phyloP scores from a whole-genome alignment of 2,113 vertebrate genomes.

The Cyanocitta stelleri region DNA sequence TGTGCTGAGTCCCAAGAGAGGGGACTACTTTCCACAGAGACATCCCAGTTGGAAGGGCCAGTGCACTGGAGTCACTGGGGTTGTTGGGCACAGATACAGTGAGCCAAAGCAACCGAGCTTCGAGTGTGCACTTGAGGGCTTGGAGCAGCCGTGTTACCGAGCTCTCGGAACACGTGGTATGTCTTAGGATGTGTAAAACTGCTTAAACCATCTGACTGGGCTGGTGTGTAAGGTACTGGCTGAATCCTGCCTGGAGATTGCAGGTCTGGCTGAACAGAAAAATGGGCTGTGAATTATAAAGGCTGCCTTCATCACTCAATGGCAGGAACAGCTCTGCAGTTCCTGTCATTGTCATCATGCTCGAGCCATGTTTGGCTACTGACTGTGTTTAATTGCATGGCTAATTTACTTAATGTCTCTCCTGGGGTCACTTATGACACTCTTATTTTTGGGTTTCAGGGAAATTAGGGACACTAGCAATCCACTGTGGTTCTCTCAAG shows the following conservation, averaged over 20 bases:
- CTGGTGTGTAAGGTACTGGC: not conserved
- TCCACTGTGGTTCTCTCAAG: not conserved
- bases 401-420: slow-evolving; percentile 20
- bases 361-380: not conserved
- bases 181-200: not conserved
- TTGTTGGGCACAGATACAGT: not conserved
- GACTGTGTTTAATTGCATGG: not conserved
- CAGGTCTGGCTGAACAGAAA: not conserved
- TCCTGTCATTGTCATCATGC: slow-evolving; percentile 40
- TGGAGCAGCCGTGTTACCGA: not conserved
- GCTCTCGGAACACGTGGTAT: not conserved
- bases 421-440: slow-evolving; percentile 11
- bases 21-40: not conserved
- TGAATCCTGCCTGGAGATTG: not conserved
- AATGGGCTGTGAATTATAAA: not conserved
- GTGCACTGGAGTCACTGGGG: not conserved
- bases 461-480: not conserved
- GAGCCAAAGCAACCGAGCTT: fast-evolving
- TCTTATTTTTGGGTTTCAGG: slow-evolving; percentile 33
- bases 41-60: not conserved
- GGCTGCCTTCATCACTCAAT: not conserved
- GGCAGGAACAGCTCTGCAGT: slow-evolving; percentile 13
- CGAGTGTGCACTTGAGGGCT: not conserved
- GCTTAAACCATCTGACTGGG: not conserved
- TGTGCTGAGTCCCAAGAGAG: fast-evolving